Conservation (phyloP, 1,140 invertebrate species). For the Chionoecetes opilio region DNA sequence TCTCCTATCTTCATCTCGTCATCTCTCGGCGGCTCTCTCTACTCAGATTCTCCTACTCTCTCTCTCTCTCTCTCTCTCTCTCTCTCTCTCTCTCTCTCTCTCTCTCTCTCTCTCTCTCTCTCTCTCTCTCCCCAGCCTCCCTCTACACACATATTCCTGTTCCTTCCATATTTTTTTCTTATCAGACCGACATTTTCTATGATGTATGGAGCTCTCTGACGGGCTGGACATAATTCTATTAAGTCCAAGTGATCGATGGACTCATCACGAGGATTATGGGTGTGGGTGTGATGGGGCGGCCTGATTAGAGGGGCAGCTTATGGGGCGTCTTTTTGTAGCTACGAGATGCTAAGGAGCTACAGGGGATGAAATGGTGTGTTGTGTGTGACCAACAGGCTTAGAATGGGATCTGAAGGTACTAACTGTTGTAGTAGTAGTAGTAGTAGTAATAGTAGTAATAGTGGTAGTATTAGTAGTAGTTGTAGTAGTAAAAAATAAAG, state of each 20-base stretch:
- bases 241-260: neutral
- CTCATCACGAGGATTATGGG: slow-evolving; percentile 16
- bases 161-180: neutral
- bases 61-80: too few species aligned
- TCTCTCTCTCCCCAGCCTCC: too few species aligned
- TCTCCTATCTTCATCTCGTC: too few species aligned
- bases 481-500: too few species aligned
- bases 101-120: too few species aligned
- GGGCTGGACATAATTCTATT: slow-evolving; percentile 3
- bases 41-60: too few species aligned
- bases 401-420: too few species aligned
- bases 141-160: neutral
- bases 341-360: neutral
- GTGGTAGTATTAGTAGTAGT: neutral
- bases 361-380: neutral
- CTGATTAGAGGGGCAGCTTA: neutral
- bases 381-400: neutral
- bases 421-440: neutral
- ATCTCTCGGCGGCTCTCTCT: too few species aligned
- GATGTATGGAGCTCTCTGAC: neutral
- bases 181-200: neutral
- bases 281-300: neutral
- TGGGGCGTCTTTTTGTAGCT: neutral
- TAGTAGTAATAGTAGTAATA: neutral
- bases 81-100: too few species aligned